phyloP scores from a whole-genome alignment of 2,888 invertebrate genomes.

The Deilephila elpenor region DNA sequence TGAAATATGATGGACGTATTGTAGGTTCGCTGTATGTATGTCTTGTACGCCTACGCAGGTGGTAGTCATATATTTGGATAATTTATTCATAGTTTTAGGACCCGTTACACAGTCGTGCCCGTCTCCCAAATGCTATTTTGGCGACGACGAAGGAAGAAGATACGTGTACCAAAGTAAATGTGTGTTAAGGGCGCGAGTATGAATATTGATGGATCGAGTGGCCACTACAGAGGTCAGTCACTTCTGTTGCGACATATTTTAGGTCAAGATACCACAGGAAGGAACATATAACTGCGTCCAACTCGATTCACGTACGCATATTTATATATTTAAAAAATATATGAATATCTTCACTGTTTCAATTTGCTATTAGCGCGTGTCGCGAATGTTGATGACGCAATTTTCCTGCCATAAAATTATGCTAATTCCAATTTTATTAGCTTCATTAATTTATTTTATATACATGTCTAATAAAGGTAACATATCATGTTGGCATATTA shows the following conservation, averaged over 20 bases:
- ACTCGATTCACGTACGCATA: neutral
- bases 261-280: constrained; percentile 13
- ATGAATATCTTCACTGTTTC: neutral
- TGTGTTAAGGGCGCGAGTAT: constrained; percentile 12
- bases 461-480: neutral
- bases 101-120: neutral
- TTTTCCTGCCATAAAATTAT: neutral
- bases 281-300: neutral
- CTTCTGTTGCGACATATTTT: constrained; percentile 6
- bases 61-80: neutral
- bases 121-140: constrained; percentile 2
- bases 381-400: neutral
- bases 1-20: too few relatives aligned
- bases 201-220: constrained; percentile 23
- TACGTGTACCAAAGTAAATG: neutral
- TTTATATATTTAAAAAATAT: neutral
- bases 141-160: neutral
- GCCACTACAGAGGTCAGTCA: constrained; percentile 9
- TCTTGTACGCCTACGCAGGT: too few relatives aligned
- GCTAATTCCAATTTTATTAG: neutral
- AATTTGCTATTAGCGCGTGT: neutral
- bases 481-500: neutral
- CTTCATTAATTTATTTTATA: too few relatives aligned
- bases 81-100: neutral
- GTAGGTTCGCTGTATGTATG: too few relatives aligned